Conservation (phyloP, 2,888 invertebrate species). For the Monopis laevigella region DNA sequence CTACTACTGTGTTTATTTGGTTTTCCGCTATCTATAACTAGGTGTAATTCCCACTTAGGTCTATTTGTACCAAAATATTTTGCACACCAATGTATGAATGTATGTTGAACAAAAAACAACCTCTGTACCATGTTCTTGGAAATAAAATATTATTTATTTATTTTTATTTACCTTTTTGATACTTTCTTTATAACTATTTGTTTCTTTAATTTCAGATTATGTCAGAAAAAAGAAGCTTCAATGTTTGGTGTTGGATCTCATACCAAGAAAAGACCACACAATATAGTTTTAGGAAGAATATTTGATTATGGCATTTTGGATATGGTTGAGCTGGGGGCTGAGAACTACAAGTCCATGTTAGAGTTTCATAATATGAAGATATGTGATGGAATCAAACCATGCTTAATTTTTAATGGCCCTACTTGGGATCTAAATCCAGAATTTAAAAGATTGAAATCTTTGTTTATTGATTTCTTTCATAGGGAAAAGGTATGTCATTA, state of each 20-base stretch:
- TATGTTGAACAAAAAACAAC: too few species aligned
- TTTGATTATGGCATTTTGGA: constrained; percentile 92
- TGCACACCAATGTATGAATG: too few species aligned
- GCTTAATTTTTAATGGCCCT: constrained; percentile 91
- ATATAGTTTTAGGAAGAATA: constrained; percentile 87
- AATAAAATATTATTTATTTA: not conserved
- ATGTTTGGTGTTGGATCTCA: constrained; percentile 92
- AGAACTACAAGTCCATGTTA: constrained; percentile 79
- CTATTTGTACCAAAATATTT: too few species aligned
- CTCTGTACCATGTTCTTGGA: not conserved
- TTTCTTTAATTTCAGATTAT: constrained; percentile 57
- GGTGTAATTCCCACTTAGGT: too few species aligned
- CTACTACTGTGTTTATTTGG: too few species aligned
- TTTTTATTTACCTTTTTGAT: too few species aligned
- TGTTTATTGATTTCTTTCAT: constrained; percentile 93
- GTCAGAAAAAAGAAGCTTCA: constrained; percentile 86
- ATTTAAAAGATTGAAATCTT: constrained; percentile 83
- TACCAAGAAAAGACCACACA: constrained; percentile 95
- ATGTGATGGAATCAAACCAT: constrained; percentile 86
- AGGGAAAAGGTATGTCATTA: constrained; percentile 69
- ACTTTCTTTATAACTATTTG: too few species aligned
- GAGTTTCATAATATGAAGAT: constrained; percentile 85
- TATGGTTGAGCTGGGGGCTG: constrained; percentile 95
- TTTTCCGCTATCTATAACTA: too few species aligned
- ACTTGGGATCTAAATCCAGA: constrained; percentile 87